Conservation (phyloP, 2,888 invertebrate genomes). For the Lissocephala sabroskyi region DNA sequence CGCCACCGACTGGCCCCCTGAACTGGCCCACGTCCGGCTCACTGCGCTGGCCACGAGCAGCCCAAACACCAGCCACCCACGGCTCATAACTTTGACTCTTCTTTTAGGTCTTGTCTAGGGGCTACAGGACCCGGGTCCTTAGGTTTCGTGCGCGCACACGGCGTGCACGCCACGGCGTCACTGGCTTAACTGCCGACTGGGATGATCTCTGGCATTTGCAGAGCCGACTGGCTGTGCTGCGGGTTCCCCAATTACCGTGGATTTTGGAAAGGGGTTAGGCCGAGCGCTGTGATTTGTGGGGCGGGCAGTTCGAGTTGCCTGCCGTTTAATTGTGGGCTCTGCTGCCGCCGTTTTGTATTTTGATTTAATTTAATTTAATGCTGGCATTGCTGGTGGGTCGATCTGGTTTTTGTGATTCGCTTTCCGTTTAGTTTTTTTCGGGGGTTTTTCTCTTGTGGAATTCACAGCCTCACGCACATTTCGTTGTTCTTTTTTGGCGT, state of each 20-base stretch:
- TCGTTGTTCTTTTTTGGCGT: background rate
- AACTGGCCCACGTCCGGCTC: conserved; percentile 1
- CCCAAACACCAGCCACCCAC: conserved; percentile 2
- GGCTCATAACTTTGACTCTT: conserved; percentile 1
- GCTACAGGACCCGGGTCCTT: background rate
- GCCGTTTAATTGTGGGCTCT: background rate
- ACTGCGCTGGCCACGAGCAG: conserved; percentile 14
- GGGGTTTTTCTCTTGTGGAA: conserved; percentile 2
- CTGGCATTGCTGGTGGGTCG: conserved; percentile 19
- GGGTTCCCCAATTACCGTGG: conserved; percentile 25
- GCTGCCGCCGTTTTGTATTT: conserved; percentile 18
- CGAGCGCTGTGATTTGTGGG: conserved; percentile 1
- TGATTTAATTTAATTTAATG: conserved; percentile 68
- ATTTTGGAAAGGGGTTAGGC: conserved; percentile 12
- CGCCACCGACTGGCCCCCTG: background rate
- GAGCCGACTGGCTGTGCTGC: no score
- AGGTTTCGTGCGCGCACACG: conserved; percentile 42
- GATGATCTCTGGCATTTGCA: conserved; percentile 1
- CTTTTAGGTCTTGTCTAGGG: background rate
- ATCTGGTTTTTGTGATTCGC: conserved; percentile 7
- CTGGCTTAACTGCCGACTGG: conserved; percentile 49
- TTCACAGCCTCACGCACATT: background rate
- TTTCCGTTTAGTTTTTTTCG: background rate
- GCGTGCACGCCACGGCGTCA: conserved; percentile 58
- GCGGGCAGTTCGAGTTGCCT: no score